Percentiles rank a stretch among this genome's conserved stretches.
Evolutionary conservation across 2,113 vertebrate species (phyloP).

Genomic region (Mobula birostris): DNA sequence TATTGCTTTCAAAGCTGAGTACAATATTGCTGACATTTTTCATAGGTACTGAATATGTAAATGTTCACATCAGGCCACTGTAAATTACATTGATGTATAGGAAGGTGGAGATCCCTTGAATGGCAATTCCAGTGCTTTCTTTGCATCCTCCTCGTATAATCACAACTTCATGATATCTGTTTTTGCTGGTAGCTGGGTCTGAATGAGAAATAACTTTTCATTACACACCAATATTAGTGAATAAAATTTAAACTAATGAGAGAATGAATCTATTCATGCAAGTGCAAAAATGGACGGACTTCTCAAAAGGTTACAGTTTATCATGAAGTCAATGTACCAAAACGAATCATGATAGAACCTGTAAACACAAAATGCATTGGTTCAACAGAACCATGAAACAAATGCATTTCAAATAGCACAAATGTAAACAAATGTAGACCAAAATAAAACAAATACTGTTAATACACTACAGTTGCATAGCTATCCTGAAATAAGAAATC

Average conservation of each 20-base stretch:
- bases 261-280: not conserved
- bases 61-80: not conserved
- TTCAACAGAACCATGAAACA: not conserved
- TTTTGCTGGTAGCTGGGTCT: not conserved
- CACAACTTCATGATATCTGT: conserved; percentile 50
- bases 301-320: not conserved
- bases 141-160: conserved; percentile 62
- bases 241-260: not conserved
- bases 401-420: not conserved
- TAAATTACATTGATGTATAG: conserved; percentile 50
- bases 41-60: not conserved
- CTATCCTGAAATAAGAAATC: not conserved
- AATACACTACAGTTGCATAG: not conserved
- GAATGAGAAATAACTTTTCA: not conserved
- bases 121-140: conserved; percentile 47
- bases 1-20: not conserved
- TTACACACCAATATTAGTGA: not conserved
- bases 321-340: not conserved
- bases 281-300: not conserved
- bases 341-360: not conserved
- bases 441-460: not conserved
- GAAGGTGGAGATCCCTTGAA: conserved; percentile 53
- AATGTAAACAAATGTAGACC: too few relatives aligned
- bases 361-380: not conserved
- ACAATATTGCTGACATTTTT: not conserved